Percentiles rank a stretch among this genome's conserved stretches.
Evolutionary conservation across 2,888 invertebrate species (phyloP).

Genomic region (Saturnia japonica): DNA sequence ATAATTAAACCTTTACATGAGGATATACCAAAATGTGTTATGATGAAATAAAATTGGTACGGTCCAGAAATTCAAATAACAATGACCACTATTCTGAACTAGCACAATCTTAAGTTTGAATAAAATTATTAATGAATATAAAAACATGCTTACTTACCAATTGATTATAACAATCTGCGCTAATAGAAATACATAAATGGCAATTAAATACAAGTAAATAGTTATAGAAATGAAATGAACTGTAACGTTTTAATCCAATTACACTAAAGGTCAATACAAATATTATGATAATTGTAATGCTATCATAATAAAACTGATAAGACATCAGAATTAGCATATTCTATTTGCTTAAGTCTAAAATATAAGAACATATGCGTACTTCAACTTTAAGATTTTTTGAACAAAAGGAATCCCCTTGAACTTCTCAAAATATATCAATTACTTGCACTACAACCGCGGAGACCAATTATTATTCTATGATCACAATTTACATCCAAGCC

Average conservation of each 20-base stretch:
- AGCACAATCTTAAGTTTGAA: neutral
- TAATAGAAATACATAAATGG: constrained; percentile 18
- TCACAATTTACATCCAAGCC: neutral
- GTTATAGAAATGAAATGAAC: constrained; percentile 22
- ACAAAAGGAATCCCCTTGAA: neutral
- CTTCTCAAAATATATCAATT: neutral
- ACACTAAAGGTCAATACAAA: constrained; percentile 30
- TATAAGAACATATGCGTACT: neutral
- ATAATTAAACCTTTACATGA: neutral
- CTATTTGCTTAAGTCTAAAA: neutral
- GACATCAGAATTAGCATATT: constrained; percentile 22
- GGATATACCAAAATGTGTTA: neutral
- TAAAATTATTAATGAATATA: constrained; percentile 4
- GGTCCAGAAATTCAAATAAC: neutral
- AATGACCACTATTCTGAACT: neutral
- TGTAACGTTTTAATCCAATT: constrained; percentile 21
- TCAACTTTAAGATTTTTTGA: neutral
- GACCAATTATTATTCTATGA: no score
- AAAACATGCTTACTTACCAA: constrained; percentile 32
- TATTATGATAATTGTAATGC: constrained; percentile 25
- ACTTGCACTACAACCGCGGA: no score
- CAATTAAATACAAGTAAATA: constrained; percentile 20
- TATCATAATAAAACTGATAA: constrained; percentile 30
- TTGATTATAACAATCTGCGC: constrained; percentile 24
- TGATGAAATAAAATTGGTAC: neutral